Evolutionary conservation across 2,113 vertebrate species (phyloP), one percentile per base, ranked within the genome.

Genomic region (Alces alces): DNA sequence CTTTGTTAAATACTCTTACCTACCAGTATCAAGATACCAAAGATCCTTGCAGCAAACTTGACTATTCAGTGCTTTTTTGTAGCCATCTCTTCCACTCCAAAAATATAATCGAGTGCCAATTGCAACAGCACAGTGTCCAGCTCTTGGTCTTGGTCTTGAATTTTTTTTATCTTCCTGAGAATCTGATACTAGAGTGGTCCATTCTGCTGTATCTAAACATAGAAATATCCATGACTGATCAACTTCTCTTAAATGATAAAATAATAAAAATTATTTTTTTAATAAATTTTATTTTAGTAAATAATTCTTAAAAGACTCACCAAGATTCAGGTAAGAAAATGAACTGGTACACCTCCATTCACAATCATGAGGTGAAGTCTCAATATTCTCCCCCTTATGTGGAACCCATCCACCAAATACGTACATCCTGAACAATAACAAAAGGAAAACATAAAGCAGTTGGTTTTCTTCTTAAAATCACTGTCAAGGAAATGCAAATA

Each of bases 1-100:
- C 6, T 92, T 50, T n/a, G 57, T 80, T 95, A 86, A 97, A 93
- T 95, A 93, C 80, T 98, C 92, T 98, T 97, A 98, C 99, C 99
- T 98, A 99, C 99, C 99, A 96, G 99, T 99, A 98, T 99, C 99
- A 98, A 99, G 99, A 98, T 99, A 99, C 99, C 99, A 99, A 96
- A 99, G 99, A 98, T 99, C 99, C 98, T 99, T 99, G 98, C 99
- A 99, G 99, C 99, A 99, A 83, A 99, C 99, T 98, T 99, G 99
- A 99, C 99, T 99, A 98, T 99, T 99, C 98, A 99, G 99, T 98
- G 98, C 99, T 98, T 99, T 99, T 86, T 99, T 99, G 98, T 99
- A 99, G 76, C 99, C 99, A 47, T 99, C 99, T 61, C 99, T 99
- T 78, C 99, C 99, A 80, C 99, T 99, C 99, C 99, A 99, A 96